These are phyloP conservation scores for Nipponacmea schrenckii DNA, from an alignment of 2,888 invertebrate genomes.

Conservation along the genomic window DNA sequence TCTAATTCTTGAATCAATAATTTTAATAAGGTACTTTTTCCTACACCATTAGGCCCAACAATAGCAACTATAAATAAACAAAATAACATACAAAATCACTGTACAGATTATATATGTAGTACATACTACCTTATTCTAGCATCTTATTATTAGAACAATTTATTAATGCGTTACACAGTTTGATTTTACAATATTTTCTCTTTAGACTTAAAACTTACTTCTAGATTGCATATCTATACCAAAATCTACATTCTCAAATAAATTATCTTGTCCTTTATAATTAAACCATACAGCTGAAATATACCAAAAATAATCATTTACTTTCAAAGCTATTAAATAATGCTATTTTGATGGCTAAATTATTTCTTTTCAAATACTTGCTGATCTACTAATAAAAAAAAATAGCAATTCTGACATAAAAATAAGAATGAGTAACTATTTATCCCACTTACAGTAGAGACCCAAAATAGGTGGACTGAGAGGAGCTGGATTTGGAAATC, in stretches of 20 bases:
- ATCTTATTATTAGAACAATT: too few relatives aligned
- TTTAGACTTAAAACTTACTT: constrained; percentile 66
- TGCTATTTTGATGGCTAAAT: too few relatives aligned
- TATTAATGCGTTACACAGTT: too few relatives aligned
- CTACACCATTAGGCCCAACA: constrained; percentile 94
- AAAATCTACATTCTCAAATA: constrained; percentile 89
- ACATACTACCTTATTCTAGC: too few relatives aligned
- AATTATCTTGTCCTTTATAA: constrained; percentile 77
- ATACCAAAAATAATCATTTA: background rate
- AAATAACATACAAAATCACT: background rate
- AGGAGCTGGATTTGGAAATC: constrained; percentile 95
- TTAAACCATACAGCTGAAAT: constrained; percentile 84
- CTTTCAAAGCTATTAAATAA: background rate
- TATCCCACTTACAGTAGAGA: constrained; percentile 78
- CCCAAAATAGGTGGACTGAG: constrained; percentile 97
- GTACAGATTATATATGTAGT: too few relatives aligned
- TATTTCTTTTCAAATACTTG: too few relatives aligned
- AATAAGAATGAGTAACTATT: background rate
- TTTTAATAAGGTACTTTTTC: constrained; percentile 98
- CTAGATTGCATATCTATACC: constrained; percentile 73
- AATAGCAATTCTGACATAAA: background rate
- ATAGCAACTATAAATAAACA: constrained; percentile 68
- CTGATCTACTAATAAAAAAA: background rate
- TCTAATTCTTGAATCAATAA: constrained; percentile 86
- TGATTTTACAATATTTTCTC: too few relatives aligned